Evolutionary conservation across 2,888 invertebrate species (phyloP).

Genomic region (Acanthoscelides obtectus): DNA sequence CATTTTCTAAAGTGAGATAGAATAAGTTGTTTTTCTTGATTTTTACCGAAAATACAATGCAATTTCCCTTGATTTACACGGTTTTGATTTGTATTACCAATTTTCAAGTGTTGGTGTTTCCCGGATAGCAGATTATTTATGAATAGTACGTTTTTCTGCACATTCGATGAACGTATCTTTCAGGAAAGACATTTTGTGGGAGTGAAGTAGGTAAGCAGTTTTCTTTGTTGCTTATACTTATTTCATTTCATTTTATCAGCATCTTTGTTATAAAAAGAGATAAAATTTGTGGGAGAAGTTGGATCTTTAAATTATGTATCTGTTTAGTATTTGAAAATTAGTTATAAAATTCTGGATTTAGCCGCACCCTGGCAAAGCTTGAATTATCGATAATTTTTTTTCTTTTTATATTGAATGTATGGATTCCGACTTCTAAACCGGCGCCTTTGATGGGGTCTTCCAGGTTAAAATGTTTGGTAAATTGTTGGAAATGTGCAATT

Average conservation of each 20-base stretch:
- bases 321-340: not conserved
- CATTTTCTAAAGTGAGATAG: slow-evolving; percentile 52
- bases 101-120: not conserved
- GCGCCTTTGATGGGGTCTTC: too few species aligned
- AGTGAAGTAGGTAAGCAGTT: slow-evolving; percentile 44
- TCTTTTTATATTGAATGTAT: not conserved
- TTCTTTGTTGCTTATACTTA: slow-evolving; percentile 49
- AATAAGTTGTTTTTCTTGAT: slow-evolving; percentile 43
- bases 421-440: not conserved
- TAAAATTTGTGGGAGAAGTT: slow-evolving; percentile 33
- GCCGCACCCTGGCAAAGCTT: slow-evolving; percentile 13
- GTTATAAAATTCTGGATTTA: not conserved
- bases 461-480: too few species aligned
- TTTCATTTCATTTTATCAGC: slow-evolving; percentile 49
- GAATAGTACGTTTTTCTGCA: slow-evolving; percentile 20
- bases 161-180: slow-evolving; percentile 32
- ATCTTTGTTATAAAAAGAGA: slow-evolving; percentile 50
- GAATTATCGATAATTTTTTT: slow-evolving; percentile 2
- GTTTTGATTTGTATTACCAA: not conserved
- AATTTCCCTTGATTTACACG: not conserved
- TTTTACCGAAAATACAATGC: slow-evolving; percentile 31
- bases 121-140: slow-evolving; percentile 14
- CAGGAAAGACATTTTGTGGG: slow-evolving; percentile 26
- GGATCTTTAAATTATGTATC: not conserved
- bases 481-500: too few species aligned